Percentiles rank a stretch among this genome's conserved stretches.
Evolutionary conservation across 2,888 invertebrate genomes (phyloP).

Genomic region (Latrodectus elegans): DNA sequence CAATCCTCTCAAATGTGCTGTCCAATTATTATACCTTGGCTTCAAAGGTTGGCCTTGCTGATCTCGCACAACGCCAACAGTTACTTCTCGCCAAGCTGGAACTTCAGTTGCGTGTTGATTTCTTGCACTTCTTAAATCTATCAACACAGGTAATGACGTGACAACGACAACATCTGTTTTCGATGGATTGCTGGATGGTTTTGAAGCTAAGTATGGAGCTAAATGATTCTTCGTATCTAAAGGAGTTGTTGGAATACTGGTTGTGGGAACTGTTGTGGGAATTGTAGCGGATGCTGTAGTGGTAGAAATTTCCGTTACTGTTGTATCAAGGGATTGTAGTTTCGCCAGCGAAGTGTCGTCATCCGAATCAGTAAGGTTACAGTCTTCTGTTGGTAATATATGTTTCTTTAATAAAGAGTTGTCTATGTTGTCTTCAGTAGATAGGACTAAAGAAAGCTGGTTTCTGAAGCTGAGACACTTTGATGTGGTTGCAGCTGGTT

Average conservation of each 20-base stretch:
- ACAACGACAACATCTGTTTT: constrained; percentile 57
- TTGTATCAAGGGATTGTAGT: constrained; percentile 23
- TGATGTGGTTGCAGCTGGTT: constrained; percentile 40
- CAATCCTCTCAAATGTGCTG: constrained; percentile 59
- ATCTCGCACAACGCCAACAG: constrained; percentile 63
- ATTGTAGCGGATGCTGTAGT: constrained; percentile 1
- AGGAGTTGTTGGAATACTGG: constrained; percentile 14
- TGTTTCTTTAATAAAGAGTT: constrained; percentile 55
- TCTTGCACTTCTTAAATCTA: constrained; percentile 41
- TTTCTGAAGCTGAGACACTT: constrained; percentile 57
- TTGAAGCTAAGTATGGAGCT: constrained; percentile 44
- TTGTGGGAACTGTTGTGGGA: background rate
- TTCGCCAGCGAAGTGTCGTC: constrained; percentile 20
- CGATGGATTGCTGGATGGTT: constrained; percentile 31
- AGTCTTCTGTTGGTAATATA: constrained; percentile 55
- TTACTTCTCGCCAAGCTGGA: constrained; percentile 63
- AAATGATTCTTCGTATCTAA: constrained; percentile 9
- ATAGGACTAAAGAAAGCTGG: constrained; percentile 51
- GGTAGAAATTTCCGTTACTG: constrained; percentile 11
- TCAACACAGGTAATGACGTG: constrained; percentile 57
- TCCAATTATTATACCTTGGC: constrained; percentile 65
- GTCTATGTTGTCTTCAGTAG: constrained; percentile 65
- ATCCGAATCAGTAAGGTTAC: constrained; percentile 39
- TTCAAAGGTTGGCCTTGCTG: constrained; percentile 64
- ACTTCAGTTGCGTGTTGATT: constrained; percentile 48